Base-by-base conservation (phyloP, 2,888 invertebrate genomes). In the Ichneumoninae sp. region DNA sequence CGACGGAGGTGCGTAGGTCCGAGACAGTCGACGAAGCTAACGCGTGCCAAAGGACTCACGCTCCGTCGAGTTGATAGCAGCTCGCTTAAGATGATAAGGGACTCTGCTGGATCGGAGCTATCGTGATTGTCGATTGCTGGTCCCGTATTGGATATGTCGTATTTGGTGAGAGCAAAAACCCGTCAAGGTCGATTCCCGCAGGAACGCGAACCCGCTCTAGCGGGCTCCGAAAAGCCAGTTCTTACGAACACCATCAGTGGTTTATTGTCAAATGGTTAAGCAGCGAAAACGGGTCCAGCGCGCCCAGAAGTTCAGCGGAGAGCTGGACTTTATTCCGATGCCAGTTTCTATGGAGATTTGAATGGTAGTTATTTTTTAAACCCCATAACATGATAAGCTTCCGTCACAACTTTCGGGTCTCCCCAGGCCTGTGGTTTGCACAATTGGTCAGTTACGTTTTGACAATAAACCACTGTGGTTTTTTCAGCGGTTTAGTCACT, bases 101-200 rank as follows among this genome's bases (percentile, higher is more conserved):
- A 65, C 75, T 26, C 50, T 30, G 30, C 50, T 47, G 10, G 75
- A 66, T 79, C 36, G 47, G 47, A 78, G 68, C 81, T 79, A 83
- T 85, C 52, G 75, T 86, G 40, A 69, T 85, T 63, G 81, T 84
- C 83, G 84, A 90, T 88, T 85, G 65, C 76, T 85, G 85, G 70
- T 88, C 85, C 85, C 89, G 83, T 82, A 83, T 87, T 89, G 90
- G 91, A 91, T 91, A 91, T 91, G 91, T 91, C 89, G 88, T 86
- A 90, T 90, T 90, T 89, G 90, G 91, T 91, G 77, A 87, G 88
- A 83, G 40, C 40, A 50, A 71, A 71, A 26, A 33, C 13, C 57
- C 44, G 1, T 54, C 52, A 36, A 66, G 52, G 36, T 50, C 76
- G 40, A 65, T 30, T 83, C 54, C 69, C 65, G 16, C 16, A 47